Evolutionary conservation across 2,113 vertebrate species (phyloP).

Genomic region (Hipposideros armiger): DNA sequence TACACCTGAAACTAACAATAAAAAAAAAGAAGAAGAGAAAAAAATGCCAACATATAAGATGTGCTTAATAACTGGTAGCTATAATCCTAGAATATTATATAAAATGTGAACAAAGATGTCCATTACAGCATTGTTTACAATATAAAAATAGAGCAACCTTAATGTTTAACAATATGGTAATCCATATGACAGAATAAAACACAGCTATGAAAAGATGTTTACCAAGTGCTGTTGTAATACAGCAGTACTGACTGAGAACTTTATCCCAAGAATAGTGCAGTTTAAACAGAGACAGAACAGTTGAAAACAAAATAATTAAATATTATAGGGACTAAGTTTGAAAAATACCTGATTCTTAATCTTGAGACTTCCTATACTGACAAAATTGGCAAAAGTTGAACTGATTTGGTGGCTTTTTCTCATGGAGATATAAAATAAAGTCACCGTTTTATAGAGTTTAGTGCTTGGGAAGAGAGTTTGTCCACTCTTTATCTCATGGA

Average conservation of each 20-base stretch:
- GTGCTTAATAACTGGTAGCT: not conserved
- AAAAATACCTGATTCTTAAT: not conserved
- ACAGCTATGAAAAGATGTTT: not conserved
- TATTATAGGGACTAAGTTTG: not conserved
- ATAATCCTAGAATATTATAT: not conserved
- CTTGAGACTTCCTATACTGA: not conserved
- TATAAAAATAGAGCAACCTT: not conserved
- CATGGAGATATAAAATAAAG: not conserved
- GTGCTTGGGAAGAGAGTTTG: not conserved
- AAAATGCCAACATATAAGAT: not conserved
- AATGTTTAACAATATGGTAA: not conserved
- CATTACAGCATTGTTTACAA: not conserved
- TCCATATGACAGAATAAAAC: not conserved
- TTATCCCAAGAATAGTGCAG: not conserved
- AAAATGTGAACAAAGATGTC: constrained; percentile 30
- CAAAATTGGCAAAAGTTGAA: constrained; percentile 27
- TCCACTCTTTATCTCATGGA: not conserved
- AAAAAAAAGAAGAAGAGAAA: too few species aligned
- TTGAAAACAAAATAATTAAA: constrained; percentile 17
- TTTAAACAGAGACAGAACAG: not conserved
- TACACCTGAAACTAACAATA: too few species aligned
- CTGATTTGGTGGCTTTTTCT: constrained; percentile 33
- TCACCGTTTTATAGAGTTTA: not conserved
- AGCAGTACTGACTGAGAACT: not conserved
- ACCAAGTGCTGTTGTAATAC: not conserved